These are phyloP conservation scores for Macrostomum lignano DNA, from an alignment of 1,140 invertebrate species.

Conservation along the genomic window DNA sequence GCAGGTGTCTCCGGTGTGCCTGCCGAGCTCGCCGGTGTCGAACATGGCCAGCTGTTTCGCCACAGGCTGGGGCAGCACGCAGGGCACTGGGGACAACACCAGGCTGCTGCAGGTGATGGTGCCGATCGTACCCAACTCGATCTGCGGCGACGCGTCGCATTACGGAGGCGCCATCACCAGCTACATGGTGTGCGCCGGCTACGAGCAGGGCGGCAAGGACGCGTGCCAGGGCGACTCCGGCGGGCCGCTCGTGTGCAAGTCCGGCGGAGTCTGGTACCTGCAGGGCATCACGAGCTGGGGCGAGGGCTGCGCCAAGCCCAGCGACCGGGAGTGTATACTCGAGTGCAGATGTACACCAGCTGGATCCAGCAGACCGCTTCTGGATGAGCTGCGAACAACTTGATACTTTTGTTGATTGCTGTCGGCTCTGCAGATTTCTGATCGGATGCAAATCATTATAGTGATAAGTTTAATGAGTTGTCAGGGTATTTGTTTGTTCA, in stretches of 20 bases:
- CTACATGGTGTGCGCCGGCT: neutral
- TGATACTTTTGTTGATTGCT: too few relatives aligned
- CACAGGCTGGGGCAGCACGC: neutral
- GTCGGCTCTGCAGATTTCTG: too few relatives aligned
- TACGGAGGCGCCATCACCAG: neutral
- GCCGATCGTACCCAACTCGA: neutral
- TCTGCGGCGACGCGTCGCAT: neutral
- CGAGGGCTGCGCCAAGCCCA: slow-evolving; percentile 7
- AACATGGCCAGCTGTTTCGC: neutral
- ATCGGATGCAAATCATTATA: too few relatives aligned
- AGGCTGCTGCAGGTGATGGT: neutral
- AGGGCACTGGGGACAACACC: neutral
- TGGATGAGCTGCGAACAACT: too few relatives aligned
- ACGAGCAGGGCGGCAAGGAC: neutral
- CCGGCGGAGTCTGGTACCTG: neutral
- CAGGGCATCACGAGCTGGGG: neutral
- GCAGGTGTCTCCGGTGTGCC: too few relatives aligned
- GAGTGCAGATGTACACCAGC: slow-evolving; percentile 11
- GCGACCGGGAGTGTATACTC: slow-evolving; percentile 16
- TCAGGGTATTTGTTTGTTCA: too few relatives aligned
- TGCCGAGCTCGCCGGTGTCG: too few relatives aligned
- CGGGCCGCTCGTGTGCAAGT: neutral
- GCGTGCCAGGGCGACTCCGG: slow-evolving; percentile 1
- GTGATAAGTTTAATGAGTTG: too few relatives aligned
- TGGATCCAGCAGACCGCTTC: too few relatives aligned